phyloP scores from a whole-genome alignment of 2,888 invertebrate genomes.

The Drosophila mercatorum region DNA sequence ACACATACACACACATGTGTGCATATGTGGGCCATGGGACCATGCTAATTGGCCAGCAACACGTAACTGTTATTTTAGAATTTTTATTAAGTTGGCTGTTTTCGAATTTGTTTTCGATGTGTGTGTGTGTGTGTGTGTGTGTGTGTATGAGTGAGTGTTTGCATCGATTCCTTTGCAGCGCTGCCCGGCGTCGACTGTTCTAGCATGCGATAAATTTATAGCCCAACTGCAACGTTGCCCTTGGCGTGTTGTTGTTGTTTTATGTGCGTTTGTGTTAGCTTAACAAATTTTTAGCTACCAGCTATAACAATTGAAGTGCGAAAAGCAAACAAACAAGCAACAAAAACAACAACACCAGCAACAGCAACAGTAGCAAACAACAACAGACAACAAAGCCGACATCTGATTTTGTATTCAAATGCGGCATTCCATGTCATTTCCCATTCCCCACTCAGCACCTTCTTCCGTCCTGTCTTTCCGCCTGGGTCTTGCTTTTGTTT shows the following conservation, averaged over 20 bases:
- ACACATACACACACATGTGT: not conserved
- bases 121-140: not conserved
- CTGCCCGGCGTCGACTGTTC: conserved; percentile 38
- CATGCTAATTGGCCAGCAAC: conserved; percentile 52
- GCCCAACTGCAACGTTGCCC: conserved; percentile 28
- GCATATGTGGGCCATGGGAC: conserved; percentile 1
- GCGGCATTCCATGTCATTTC: conserved; percentile 33
- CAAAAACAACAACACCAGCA: conserved; percentile 11
- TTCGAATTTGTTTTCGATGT: not conserved
- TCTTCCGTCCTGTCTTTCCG: conserved; percentile 7
- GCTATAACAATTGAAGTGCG: conserved; percentile 47
- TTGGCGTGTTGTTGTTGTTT: conserved; percentile 20
- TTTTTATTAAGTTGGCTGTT: conserved; percentile 9
- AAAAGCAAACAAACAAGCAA: conserved; percentile 49
- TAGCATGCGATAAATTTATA: conserved; percentile 45
- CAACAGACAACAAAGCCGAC: conserved; percentile 27
- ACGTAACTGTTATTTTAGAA: conserved; percentile 41
- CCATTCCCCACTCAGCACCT: conserved; percentile 14
- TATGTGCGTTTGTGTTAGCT: conserved; percentile 30
- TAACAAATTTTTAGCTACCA: conserved; percentile 48
- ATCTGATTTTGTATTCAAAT: conserved; percentile 50
- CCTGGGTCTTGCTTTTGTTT: conserved; percentile 19
- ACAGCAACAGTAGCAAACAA: not conserved
- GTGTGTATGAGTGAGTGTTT: not conserved
- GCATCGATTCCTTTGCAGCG: conserved; percentile 24